These are phyloP conservation scores for Saccostrea cuccullata DNA, from an alignment of 1,140 invertebrate genomes.

Conservation along the genomic window DNA sequence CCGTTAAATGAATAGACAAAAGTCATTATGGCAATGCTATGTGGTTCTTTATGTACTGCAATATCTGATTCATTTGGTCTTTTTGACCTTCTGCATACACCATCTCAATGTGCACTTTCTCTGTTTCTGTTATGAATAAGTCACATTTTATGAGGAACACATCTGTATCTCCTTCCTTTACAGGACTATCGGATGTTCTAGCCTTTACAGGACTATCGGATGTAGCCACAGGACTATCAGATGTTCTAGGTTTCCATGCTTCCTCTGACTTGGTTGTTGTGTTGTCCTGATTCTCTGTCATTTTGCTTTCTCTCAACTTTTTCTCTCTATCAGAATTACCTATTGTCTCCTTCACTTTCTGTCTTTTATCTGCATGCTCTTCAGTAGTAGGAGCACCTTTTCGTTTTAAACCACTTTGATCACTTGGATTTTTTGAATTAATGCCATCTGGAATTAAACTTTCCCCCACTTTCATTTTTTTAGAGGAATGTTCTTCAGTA, in stretches of 20 bases:
- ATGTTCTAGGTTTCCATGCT: background rate
- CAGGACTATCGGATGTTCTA: background rate
- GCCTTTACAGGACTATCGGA: no score
- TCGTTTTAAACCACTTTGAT: background rate
- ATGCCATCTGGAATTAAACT: background rate
- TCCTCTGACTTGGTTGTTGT: background rate
- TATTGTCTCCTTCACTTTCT: background rate
- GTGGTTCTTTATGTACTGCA: slow-evolving; percentile 23
- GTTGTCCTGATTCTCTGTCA: background rate
- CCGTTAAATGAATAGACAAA: no score
- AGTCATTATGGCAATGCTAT: background rate
- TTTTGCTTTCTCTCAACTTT: background rate
- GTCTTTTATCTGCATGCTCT: background rate
- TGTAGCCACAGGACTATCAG: background rate
- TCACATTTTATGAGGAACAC: slow-evolving; percentile 12
- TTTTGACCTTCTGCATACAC: background rate
- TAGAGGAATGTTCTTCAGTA: no score
- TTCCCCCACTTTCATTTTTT: no score
- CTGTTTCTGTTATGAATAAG: background rate
- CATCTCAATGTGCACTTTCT: background rate
- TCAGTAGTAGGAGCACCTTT: background rate
- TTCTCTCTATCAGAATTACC: background rate
- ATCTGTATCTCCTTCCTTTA: background rate
- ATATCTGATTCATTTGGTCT: slow-evolving; percentile 19
- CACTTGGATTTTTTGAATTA: background rate